Evolutionary conservation across 2,113 vertebrate species (phyloP).

Genomic region (Diphyllodes magnificus): DNA sequence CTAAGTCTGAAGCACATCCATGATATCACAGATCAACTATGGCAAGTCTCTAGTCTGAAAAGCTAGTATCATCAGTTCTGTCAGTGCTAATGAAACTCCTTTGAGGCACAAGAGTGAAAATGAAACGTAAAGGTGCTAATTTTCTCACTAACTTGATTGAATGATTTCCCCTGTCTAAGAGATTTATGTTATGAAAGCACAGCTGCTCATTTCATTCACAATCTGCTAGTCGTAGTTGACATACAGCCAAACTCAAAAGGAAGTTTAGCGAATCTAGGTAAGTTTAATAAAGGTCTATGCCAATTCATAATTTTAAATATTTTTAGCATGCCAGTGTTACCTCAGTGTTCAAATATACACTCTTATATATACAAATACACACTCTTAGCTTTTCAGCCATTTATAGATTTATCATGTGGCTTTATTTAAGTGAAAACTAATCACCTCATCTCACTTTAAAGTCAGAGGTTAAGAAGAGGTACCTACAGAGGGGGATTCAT

Average conservation of each 20-base stretch:
- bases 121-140: conserved; percentile 18
- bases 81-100: conserved; percentile 14
- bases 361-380: neutral
- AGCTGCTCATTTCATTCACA: conserved; percentile 42
- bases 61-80: conserved; percentile 13
- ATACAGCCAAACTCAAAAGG: neutral
- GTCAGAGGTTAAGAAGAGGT: neutral
- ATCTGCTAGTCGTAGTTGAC: neutral
- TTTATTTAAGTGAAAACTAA: neutral
- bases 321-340: neutral
- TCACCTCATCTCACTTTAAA: neutral
- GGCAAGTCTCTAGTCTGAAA: neutral
- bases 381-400: neutral
- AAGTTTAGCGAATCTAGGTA: neutral
- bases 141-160: conserved; percentile 44
- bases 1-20: neutral
- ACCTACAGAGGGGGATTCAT: neutral
- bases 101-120: neutral
- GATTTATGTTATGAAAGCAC: conserved; percentile 25
- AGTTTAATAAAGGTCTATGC: neutral
- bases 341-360: neutral
- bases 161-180: conserved; percentile 17
- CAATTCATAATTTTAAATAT: neutral
- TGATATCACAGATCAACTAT: neutral
- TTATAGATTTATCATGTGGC: neutral